Evolutionary conservation across 1,140 invertebrate genomes (phyloP), one percentile per base, ranked within the genome.

Genomic region (Eriocheir sinensis): DNA sequence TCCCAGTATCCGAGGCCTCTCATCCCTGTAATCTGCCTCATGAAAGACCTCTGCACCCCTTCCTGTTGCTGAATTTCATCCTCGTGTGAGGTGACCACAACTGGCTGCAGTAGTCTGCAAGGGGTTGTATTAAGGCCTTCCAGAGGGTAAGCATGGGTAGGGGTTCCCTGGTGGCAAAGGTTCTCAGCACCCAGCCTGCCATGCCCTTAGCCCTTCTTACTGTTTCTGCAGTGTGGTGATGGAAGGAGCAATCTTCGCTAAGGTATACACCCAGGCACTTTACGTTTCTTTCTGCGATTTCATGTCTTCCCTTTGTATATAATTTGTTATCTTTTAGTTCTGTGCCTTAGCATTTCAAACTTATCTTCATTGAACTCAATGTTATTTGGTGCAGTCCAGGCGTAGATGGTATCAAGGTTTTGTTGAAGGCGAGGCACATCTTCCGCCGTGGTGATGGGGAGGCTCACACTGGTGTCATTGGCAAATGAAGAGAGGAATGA

Each of bases 221-320:
- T 85, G 81, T 3, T 30, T 85, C 30, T 27, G 30, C 30, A 32
- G 32, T 85, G 30, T 85, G 81, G 9, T 85, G 81, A 30, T 85
- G 81, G 81, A 85, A 85, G 81, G 81, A 85, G 30, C 81, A 85
- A 27, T 85, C 81, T 32, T 85, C 81, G 30, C 81, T 85, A 30
- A 85, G 3, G 30, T 85, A 27, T 30, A 85, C 81, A 85, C 81
- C 81, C 3, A 85, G 81, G 81, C 81, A 85, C 32, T 85, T 85
- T 4, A 85, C 38, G 30, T 85, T 15, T 85, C 15, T 4, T 2
- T 85, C 2, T 85, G 81, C 9, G 3, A 85, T 85, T 85, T 85
- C 81, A 15, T 85, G 81, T 34, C 81, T 2, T 85, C 81, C 30
- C 32, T 32, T 30, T 32, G 81, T 85, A 30, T 85, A 85, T 2